These are phyloP conservation scores for Fistularia commersonii DNA, from an alignment of 2,797 vertebrate species.

Conservation along the genomic window DNA sequence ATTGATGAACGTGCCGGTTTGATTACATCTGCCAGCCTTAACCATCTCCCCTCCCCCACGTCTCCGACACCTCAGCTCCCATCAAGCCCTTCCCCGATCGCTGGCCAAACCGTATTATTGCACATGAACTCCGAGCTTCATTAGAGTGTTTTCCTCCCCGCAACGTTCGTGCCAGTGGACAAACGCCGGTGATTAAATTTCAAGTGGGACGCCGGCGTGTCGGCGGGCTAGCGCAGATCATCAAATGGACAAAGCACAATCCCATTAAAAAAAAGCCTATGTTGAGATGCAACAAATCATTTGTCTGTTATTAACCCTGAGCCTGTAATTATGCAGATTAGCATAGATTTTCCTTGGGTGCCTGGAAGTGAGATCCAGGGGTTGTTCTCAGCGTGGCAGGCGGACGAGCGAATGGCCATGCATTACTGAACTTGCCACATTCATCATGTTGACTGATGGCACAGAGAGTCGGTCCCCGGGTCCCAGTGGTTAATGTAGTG, in stretches of 20 bases:
- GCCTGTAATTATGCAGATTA: conserved; percentile 99
- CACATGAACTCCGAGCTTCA: not conserved
- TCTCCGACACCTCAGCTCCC: conserved; percentile 6
- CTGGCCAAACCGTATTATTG: conserved; percentile 2
- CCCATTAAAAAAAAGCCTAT: conserved; percentile 72
- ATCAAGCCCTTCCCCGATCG: not conserved
- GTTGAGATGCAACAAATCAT: conserved; percentile 98
- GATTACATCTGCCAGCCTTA: conserved; percentile 63
- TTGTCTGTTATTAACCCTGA: conserved; percentile 99
- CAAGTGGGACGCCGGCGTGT: conserved; percentile 7
- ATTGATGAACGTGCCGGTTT: conserved; percentile 79
- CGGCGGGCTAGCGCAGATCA: conserved; percentile 61
- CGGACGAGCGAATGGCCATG: conserved; percentile 89
- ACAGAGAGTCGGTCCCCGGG: conserved; percentile 91
- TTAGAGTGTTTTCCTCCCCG: not conserved
- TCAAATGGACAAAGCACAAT: conserved; percentile 71
- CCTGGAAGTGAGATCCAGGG: conserved; percentile 93
- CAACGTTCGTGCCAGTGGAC: not conserved
- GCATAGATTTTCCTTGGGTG: conserved; percentile 96
- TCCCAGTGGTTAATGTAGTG: conserved; percentile 99
- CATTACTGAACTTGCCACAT: conserved; percentile 99
- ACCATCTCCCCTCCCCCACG: conserved; percentile 12
- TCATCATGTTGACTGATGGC: conserved; percentile 99
- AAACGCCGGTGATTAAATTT: conserved; percentile 22
- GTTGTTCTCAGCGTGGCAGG: conserved; percentile 88